Conservation (phyloP, 2,113 vertebrate species). For the Trinectes maculatus region DNA sequence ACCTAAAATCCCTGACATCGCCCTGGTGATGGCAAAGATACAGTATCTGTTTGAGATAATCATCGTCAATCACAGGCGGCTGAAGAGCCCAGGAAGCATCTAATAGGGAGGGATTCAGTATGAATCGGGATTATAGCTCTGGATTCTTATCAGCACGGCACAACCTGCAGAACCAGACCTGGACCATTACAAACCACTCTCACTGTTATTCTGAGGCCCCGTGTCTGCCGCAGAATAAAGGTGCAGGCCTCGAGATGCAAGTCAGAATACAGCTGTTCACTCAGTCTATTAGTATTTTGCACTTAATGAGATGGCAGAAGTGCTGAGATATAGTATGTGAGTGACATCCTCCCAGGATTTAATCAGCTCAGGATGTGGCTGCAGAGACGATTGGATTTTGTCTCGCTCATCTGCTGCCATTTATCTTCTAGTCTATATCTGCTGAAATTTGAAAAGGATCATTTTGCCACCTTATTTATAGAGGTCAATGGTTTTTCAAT, state of each 20-base stretch:
- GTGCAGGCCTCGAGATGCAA: background rate
- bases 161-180: slow-evolving; percentile 55
- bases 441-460: background rate
- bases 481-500: background rate
- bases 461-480: background rate
- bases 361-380: slow-evolving; percentile 16
- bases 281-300: slow-evolving; percentile 21
- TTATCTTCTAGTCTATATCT: slow-evolving; percentile 10
- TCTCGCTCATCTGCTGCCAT: background rate
- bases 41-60: slow-evolving; percentile 64
- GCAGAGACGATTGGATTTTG: background rate
- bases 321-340: slow-evolving; percentile 20
- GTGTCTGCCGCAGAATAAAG: slow-evolving; percentile 1
- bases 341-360: slow-evolving; percentile 21
- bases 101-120: slow-evolving; percentile 64
- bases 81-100: slow-evolving; percentile 64
- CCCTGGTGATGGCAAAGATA: slow-evolving; percentile 63
- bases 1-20: slow-evolving; percentile 63
- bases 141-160: slow-evolving; percentile 62
- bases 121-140: slow-evolving; percentile 69
- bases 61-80: slow-evolving; percentile 66
- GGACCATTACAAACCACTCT: slow-evolving; percentile 45
- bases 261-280: background rate
- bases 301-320: slow-evolving; percentile 10
- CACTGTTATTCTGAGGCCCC: slow-evolving; percentile 17